phyloP scores from a whole-genome alignment of 1,140 invertebrate genomes.

The Popillia japonica region DNA sequence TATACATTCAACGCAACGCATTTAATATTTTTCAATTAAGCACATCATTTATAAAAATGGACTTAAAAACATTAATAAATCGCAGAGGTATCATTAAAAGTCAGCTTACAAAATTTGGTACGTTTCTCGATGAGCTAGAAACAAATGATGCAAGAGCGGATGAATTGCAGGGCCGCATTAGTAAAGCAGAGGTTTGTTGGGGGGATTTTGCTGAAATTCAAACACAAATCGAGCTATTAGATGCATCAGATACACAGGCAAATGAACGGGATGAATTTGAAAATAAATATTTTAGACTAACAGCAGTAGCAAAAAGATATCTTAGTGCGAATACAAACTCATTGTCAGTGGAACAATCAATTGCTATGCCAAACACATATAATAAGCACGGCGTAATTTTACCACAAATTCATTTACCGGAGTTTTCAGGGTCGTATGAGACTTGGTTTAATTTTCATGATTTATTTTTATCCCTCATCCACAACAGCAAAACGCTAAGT shows the following conservation, averaged over 20 bases:
- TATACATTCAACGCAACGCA: no score
- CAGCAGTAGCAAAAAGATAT: slow-evolving; percentile 7
- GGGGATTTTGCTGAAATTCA: neutral
- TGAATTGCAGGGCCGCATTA: no score
- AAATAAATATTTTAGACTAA: slow-evolving; percentile 23
- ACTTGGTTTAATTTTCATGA: slow-evolving; percentile 26
- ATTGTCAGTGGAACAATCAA: neutral
- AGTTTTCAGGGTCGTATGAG: slow-evolving; percentile 21
- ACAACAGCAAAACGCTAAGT: slow-evolving; percentile 27
- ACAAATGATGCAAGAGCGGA: no score
- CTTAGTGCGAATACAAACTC: neutral
- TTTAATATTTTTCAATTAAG: no score
- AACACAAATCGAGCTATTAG: slow-evolving; percentile 1
- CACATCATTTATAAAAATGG: no score
- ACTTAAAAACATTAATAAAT: no score
- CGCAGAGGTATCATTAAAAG: no score
- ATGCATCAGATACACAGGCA: neutral
- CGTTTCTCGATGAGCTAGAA: no score
- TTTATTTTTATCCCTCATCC: slow-evolving; percentile 14
- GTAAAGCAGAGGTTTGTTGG: neutral
- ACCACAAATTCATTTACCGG: slow-evolving; percentile 6
- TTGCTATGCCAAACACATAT: neutral
- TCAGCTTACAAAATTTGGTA: no score
- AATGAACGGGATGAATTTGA: slow-evolving; percentile 9
- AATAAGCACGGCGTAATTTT: slow-evolving; percentile 1